Conservation (phyloP, 92 coral and sea anemone genomes). For the Epizoanthus fatuus region DNA sequence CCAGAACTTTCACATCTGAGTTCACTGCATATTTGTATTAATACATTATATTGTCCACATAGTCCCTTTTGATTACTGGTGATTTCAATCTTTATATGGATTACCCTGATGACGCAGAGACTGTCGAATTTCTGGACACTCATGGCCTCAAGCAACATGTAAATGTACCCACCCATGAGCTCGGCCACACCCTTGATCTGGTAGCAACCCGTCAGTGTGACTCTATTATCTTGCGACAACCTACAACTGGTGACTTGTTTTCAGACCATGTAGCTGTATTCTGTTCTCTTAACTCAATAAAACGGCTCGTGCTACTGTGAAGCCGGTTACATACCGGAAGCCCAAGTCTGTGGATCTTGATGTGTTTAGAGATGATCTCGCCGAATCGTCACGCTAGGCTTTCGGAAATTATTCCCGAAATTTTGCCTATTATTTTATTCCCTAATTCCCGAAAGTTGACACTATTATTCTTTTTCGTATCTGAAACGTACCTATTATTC, state of each 20-base stretch:
- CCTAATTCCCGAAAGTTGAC: too few relatives aligned
- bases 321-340: slow-evolving; percentile 56
- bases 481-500: too few relatives aligned
- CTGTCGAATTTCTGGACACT: slow-evolving; percentile 17
- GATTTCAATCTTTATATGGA: slow-evolving; percentile 55
- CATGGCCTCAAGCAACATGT: slow-evolving; percentile 27
- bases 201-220: neutral
- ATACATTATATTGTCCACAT: neutral
- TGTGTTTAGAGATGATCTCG: slow-evolving; percentile 55
- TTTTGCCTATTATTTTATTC: too few relatives aligned
- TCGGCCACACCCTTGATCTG: slow-evolving; percentile 18
- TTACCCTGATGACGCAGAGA: slow-evolving; percentile 22
- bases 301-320: slow-evolving; percentile 56
- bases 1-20: slow-evolving; percentile 4
- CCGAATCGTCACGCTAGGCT: too few relatives aligned
- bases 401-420: too few relatives aligned
- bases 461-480: too few relatives aligned
- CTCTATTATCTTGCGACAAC: neutral
- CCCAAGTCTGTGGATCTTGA: slow-evolving; percentile 52
- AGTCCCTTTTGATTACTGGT: slow-evolving; percentile 42
- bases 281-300: slow-evolving; percentile 51
- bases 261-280: slow-evolving; percentile 65
- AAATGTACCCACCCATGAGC: slow-evolving; percentile 26
- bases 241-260: slow-evolving; percentile 49
- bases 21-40: neutral